phyloP scores from a whole-genome alignment of 2,888 invertebrate genomes.

The Parelbella ahira region DNA sequence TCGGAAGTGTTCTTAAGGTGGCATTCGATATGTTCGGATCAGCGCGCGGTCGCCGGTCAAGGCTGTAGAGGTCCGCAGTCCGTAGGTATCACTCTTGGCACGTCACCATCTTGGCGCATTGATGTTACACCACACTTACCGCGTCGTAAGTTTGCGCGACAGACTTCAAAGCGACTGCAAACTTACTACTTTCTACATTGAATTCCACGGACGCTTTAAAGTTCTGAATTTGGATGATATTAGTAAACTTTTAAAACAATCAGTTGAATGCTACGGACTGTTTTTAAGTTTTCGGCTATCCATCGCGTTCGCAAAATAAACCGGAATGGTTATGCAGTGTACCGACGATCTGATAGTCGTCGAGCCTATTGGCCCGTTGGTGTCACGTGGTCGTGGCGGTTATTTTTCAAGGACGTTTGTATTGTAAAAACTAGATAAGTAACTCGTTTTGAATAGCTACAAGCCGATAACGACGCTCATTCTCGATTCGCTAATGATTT shows the following conservation, averaged over 20 bases:
- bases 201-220: no score
- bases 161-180: no score
- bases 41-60: constrained; percentile 55
- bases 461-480: constrained; percentile 14
- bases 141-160: constrained; percentile 4
- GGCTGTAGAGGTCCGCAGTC: constrained; percentile 69
- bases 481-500: no score
- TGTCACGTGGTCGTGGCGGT: constrained; percentile 46
- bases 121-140: constrained; percentile 10
- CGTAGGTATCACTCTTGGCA: constrained; percentile 54
- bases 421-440: constrained; percentile 56
- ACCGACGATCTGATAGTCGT: no score
- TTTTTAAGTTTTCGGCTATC: no score
- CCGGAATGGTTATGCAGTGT: no score
- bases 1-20: no score
- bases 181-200: no score
- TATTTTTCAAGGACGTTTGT: constrained; percentile 69
- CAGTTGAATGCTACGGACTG: no score
- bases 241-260: no score
- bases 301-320: constrained; percentile 4
- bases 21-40: constrained; percentile 21
- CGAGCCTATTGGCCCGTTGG: no score
- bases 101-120: constrained; percentile 45
- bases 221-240: no score
- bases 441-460: constrained; percentile 52